Percentiles rank a stretch among this genome's conserved stretches.
Evolutionary conservation across 2,888 invertebrate species (phyloP).

Genomic region (Pseudococcus viburni): DNA sequence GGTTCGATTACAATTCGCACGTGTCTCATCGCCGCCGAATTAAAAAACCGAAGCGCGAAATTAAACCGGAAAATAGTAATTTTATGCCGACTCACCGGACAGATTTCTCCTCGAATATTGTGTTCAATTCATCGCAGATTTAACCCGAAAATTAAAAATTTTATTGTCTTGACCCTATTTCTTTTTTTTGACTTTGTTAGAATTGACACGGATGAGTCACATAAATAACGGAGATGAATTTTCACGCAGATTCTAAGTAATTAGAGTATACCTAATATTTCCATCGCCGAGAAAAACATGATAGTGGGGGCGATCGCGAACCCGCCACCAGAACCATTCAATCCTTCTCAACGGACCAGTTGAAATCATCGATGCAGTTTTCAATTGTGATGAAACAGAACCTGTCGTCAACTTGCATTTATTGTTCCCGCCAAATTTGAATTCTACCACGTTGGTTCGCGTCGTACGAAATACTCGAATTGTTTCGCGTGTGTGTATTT

Average conservation of each 20-base stretch:
- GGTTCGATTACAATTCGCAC: neutral
- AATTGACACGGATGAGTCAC: slow-evolving; percentile 57
- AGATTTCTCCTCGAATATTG: slow-evolving; percentile 56
- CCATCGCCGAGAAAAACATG: neutral
- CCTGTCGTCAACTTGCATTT: slow-evolving; percentile 40
- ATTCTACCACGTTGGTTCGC: neutral
- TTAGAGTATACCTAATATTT: slow-evolving; percentile 10
- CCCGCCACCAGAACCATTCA: neutral
- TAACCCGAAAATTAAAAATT: slow-evolving; percentile 58
- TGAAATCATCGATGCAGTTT: slow-evolving; percentile 29
- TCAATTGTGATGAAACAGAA: slow-evolving; percentile 32
- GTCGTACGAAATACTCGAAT: neutral
- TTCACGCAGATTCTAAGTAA: slow-evolving; percentile 36
- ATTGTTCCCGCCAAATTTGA: slow-evolving; percentile 43
- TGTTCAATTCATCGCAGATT: slow-evolving; percentile 29
- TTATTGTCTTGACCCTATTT: slow-evolving; percentile 51
- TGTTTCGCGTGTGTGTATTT: neutral
- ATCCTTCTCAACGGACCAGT: slow-evolving; percentile 19
- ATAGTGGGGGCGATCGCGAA: neutral
- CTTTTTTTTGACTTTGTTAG: slow-evolving; percentile 19
- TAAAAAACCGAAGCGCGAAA: slow-evolving; percentile 60
- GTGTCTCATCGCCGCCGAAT: neutral
- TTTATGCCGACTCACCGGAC: slow-evolving; percentile 56
- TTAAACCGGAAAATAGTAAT: slow-evolving; percentile 50
- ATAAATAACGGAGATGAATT: slow-evolving; percentile 46